Percentiles rank a stretch among this genome's conserved stretches.
These are phyloP conservation scores for Acleris emargana DNA, from an alignment of 2,888 invertebrate genomes.

Conservation along the genomic window DNA sequence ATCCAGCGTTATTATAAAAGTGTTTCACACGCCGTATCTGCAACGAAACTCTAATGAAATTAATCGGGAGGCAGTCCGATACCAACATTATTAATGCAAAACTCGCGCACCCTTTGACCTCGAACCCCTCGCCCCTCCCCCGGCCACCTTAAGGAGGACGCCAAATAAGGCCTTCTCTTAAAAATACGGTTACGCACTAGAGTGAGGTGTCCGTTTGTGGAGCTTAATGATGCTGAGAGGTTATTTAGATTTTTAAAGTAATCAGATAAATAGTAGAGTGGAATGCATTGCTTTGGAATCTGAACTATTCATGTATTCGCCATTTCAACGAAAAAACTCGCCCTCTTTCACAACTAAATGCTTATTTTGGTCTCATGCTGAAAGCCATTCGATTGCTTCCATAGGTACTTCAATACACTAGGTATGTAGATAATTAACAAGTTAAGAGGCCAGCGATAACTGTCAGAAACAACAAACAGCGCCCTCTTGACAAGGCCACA, in stretches of 20 bases:
- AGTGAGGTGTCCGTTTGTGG: constrained; percentile 36
- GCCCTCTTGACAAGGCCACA: constrained; percentile 2
- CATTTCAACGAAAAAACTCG: too few species aligned
- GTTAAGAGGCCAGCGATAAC: not conserved
- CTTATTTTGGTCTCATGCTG: too few species aligned
- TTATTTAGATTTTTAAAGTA: too few species aligned
- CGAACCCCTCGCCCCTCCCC: constrained; percentile 45
- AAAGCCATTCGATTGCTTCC: too few species aligned
- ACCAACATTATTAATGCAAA: constrained; percentile 83
- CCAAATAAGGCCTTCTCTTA: constrained; percentile 46
- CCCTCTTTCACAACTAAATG: too few species aligned
- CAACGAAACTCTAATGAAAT: constrained; percentile 77
- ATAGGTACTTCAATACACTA: too few species aligned
- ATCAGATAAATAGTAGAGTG: too few species aligned
- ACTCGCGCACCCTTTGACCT: constrained; percentile 56
- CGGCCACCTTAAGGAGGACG: constrained; percentile 56
- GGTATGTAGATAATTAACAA: not conserved
- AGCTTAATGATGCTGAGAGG: not conserved
- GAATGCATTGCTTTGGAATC: not conserved
- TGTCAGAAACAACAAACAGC: not conserved
- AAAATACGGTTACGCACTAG: constrained; percentile 50
- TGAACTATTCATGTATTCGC: too few species aligned
- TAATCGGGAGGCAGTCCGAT: constrained; percentile 77
- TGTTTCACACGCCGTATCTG: constrained; percentile 46
- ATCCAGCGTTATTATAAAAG: not conserved